phyloP scores from a whole-genome alignment of 1,140 invertebrate species.

The Dermatophagoides farinae region DNA sequence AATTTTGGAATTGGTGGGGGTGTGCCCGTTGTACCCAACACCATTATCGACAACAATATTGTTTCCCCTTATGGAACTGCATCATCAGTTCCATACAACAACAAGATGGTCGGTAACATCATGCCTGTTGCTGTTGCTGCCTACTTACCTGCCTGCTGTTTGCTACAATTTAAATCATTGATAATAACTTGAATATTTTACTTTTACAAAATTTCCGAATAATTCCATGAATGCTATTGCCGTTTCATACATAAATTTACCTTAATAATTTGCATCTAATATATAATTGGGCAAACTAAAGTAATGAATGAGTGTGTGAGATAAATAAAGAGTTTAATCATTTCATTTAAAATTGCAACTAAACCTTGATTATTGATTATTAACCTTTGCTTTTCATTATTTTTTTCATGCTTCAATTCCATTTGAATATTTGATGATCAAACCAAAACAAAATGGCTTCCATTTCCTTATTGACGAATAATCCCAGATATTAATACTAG shows the following conservation, averaged over 20 bases:
- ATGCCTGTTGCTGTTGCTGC: too few species aligned
- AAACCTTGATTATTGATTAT: background rate
- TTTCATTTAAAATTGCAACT: background rate
- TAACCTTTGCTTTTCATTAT: background rate
- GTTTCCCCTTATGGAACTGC: too few species aligned
- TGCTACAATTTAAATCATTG: too few species aligned
- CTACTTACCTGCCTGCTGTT: background rate
- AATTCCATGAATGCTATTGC: background rate
- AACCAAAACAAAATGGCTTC: background rate
- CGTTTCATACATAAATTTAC: too few species aligned
- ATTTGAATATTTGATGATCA: background rate
- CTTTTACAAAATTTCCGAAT: background rate
- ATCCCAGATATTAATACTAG: conserved; percentile 85
- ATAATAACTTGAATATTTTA: background rate
- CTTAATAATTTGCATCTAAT: too few species aligned
- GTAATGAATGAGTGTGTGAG: background rate
- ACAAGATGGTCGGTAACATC: too few species aligned
- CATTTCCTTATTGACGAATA: background rate
- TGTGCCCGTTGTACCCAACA: too few species aligned
- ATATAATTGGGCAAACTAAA: too few species aligned
- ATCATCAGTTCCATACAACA: too few species aligned
- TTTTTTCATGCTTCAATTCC: background rate
- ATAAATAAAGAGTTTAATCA: background rate
- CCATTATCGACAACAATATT: too few species aligned
- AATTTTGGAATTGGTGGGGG: background rate